Evolutionary conservation across 2,113 vertebrate species (phyloP).

Genomic region (Murina feae): DNA sequence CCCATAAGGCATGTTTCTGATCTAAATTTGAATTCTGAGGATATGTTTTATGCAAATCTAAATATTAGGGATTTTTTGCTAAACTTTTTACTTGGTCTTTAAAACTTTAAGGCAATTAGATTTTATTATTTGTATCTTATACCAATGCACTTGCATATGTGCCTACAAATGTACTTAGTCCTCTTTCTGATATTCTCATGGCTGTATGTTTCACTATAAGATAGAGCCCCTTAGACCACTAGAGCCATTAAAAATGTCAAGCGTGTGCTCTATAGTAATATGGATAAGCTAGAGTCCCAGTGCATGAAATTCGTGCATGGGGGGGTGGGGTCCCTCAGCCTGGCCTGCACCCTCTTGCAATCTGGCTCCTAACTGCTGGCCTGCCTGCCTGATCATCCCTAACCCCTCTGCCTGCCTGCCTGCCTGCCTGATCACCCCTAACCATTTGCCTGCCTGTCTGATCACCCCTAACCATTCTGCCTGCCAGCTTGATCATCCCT

Average conservation of each 20-base stretch:
- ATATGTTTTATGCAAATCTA: background rate
- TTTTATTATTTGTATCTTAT: slow-evolving; percentile 3
- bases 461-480: too few species aligned
- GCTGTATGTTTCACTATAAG: background rate
- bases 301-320: too few species aligned
- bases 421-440: too few species aligned
- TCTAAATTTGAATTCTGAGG: background rate
- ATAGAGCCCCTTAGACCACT: background rate
- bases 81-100: background rate
- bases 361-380: too few species aligned
- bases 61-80: background rate
- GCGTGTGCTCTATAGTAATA: background rate
- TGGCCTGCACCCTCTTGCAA: too few species aligned
- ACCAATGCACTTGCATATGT: background rate
- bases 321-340: too few species aligned
- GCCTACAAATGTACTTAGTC: background rate
- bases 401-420: too few species aligned
- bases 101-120: background rate
- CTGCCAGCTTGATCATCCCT: too few species aligned
- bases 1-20: slow-evolving; percentile 16
- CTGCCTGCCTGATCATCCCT: too few species aligned
- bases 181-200: background rate
- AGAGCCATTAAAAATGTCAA: slow-evolving; percentile 1
- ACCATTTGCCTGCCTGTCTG: too few species aligned
- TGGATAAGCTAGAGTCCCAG: background rate